Base-by-base conservation (phyloP, 1,140 invertebrate species). In the Drosophila sp. region DNA sequence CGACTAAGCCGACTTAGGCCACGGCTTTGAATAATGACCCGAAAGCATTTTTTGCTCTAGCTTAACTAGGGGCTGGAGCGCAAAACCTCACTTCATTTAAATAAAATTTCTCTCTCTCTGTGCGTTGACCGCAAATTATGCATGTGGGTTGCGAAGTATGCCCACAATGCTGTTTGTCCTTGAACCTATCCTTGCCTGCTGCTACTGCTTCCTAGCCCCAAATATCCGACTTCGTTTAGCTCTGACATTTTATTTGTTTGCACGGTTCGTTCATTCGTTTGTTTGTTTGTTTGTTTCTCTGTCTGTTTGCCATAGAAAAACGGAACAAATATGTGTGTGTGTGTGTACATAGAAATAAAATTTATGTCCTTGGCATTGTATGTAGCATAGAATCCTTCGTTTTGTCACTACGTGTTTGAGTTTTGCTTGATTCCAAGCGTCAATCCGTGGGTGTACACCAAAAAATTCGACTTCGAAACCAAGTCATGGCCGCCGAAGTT, bases 101-200 rank as follows among this genome's bases (percentile, higher is more conserved):
- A 79, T 71, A 66, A 70, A 25, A 69, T 76, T 68, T 35, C 4
- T 68, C 35, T 69, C n/a, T 69, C 29, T 66, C 56, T 63, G 60
- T 75, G 78, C 78, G 74, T 76, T 83, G 84, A 72, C 79, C 84
- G 67, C 84, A 86, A 89, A 79, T 84, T 86, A 82, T 86, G 83
- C 79, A 86, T 86, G 83, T 86, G 84, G 76, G 54, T 35, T 57
- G 60, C 65, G 50, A 62, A 29, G n/a, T 60, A 76, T 69, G 79
- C 70, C 62, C 70, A 79, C 83, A 76, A 65, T 68, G 74, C 35
- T 66, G 83, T 86, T 41, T 66, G 83, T 86, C 83, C 83, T 86
- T 89, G 83, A 85, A 86, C 82, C 74, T 70, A 66, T 62, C 47
- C 41, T 61, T 66, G 44, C 23, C 8, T 50, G 7, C 8, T 10